phyloP scores from a whole-genome alignment of 2,888 invertebrate species.

The Acleris laterana region DNA sequence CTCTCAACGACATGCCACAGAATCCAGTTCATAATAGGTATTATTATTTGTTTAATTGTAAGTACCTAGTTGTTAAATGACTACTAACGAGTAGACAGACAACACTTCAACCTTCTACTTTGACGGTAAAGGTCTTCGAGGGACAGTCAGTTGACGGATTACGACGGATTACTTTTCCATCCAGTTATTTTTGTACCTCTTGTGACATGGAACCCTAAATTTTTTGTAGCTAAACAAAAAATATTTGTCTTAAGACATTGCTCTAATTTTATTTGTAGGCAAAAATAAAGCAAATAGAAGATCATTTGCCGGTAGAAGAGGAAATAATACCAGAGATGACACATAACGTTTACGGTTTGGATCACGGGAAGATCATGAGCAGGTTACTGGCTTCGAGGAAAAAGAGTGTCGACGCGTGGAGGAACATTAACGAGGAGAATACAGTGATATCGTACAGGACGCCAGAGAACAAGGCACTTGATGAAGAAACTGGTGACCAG shows the following conservation, averaged over 20 bases:
- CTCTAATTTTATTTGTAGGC: constrained; percentile 54
- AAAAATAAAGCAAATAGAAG: constrained; percentile 71
- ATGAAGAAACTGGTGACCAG: constrained; percentile 60
- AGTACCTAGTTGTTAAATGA: no score
- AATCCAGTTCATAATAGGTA: no score
- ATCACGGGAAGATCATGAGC: constrained; percentile 87
- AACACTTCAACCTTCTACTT: no score
- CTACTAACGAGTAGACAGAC: no score
- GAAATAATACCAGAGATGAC: constrained; percentile 88
- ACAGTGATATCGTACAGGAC: constrained; percentile 66
- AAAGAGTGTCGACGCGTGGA: constrained; percentile 83
- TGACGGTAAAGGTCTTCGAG: no score
- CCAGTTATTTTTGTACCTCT: no score
- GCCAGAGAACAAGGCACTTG: constrained; percentile 40
- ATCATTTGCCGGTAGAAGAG: constrained; percentile 59
- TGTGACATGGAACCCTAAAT: no score
- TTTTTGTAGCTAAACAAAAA: background rate
- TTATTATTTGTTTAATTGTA: no score
- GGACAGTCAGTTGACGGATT: no score
- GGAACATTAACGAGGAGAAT: constrained; percentile 49
- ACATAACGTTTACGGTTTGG: constrained; percentile 88
- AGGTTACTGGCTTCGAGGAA: constrained; percentile 79
- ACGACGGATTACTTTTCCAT: no score
- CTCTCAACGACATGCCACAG: no score
- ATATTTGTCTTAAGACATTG: background rate